These are phyloP conservation scores for Typhlomys cinereus DNA, from an alignment of 2,113 vertebrate species.

Conservation along the genomic window DNA sequence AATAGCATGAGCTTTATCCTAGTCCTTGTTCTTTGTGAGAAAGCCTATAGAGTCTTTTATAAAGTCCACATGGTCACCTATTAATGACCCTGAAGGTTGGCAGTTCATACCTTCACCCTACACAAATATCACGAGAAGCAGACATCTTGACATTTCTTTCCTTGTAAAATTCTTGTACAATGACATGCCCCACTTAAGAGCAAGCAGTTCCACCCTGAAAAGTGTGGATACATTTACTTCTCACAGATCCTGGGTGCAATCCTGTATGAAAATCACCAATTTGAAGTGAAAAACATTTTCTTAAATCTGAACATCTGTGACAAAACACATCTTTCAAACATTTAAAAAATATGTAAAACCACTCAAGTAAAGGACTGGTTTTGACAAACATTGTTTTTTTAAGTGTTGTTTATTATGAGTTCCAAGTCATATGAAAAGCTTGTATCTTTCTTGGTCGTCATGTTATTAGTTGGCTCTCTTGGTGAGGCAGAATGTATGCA, in stretches of 20 bases:
- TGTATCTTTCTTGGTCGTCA: neutral
- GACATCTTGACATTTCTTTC: no score
- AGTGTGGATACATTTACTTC: neutral
- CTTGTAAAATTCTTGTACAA: neutral
- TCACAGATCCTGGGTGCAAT: neutral
- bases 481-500: neutral
- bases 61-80: no score
- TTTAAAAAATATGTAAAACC: neutral
- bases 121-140: no score
- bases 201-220: neutral
- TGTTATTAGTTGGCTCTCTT: neutral
- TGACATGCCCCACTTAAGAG: accelerated
- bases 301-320: constrained; percentile 19
- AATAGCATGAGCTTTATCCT: accelerated
- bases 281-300: constrained; percentile 22
- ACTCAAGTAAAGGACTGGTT: constrained; percentile 11
- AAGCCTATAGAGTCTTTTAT: no score
- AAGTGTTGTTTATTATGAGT: neutral
- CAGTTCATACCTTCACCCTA: no score
- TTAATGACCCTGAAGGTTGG: no score
- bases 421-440: neutral
- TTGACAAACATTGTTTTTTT: neutral
- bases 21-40: no score
- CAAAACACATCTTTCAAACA: constrained; percentile 36
- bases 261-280: constrained; percentile 13